Evolutionary conservation across 2,113 vertebrate species (phyloP).

Genomic region (Okapia johnstoni): DNA sequence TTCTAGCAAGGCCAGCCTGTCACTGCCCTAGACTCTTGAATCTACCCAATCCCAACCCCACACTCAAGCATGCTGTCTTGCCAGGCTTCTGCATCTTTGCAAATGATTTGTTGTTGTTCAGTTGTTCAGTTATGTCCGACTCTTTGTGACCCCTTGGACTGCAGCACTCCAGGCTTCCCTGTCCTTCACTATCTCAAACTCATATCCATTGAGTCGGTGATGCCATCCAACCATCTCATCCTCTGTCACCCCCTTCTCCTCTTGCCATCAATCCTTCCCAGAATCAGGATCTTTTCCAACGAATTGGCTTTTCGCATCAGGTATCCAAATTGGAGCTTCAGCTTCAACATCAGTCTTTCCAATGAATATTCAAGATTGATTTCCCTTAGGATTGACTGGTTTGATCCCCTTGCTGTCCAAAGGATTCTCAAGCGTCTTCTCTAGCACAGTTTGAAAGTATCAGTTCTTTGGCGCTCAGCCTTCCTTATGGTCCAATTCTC

Average conservation of each 20-base stretch:
- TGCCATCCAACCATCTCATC: neutral
- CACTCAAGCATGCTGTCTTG: too few relatives aligned
- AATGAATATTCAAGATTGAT: neutral
- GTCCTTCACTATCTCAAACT: neutral
- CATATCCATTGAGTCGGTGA: neutral
- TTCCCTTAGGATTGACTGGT: neutral
- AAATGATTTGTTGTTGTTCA: neutral
- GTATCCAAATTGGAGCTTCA: neutral
- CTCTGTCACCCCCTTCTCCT: neutral
- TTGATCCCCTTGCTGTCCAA: neutral
- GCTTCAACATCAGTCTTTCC: neutral
- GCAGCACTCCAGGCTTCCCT: neutral
- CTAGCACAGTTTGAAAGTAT: neutral
- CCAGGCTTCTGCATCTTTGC: neutral
- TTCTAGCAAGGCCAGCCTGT: neutral
- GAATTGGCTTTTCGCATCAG: neutral
- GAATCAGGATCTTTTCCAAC: neutral
- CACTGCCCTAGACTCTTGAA: neutral
- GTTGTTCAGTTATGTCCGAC: fast-evolving
- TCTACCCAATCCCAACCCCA: neutral
- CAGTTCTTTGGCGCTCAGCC: neutral
- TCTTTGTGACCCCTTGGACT: neutral
- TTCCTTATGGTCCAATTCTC: neutral
- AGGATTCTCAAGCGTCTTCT: neutral
- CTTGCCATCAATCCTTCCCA: neutral